Base-by-base conservation (phyloP, 2,888 invertebrate species). In the Cinara cedri region DNA sequence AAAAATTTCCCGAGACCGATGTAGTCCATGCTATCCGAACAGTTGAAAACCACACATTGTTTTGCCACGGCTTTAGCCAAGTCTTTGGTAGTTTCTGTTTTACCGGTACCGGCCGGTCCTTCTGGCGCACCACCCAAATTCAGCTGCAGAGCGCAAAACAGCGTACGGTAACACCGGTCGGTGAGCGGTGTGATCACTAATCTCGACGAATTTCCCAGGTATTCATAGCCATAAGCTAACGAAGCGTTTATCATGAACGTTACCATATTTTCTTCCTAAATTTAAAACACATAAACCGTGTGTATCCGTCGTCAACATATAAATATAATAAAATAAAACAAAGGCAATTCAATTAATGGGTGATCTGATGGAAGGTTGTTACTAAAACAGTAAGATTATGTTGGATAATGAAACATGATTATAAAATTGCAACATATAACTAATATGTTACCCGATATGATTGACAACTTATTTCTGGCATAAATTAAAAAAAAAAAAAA, bases 21-120 rank as follows among this genome's bases (percentile, higher is more conserved):
- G 85, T 94, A 97, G 85, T 97, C 96, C 63, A 97, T 88, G 2
- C 96, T 95, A 83, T 97, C 96, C 0, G 96, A 96, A 84, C 97
- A 97, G 87, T 97, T 97, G 87, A 98, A 97, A 0, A 97, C 96
- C 0, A 97, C 95, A 86, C 97, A 97, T 86, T 96, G 97, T 87
- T 97, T 97, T 13, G 96, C 97, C 0, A 97, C 93, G 0, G 95
- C 95, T 86, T 97, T 97, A 4, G 97, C 96, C 81, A 98, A 87
- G 88, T 98, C 97, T 86, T 97, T 97, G 82, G 93, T 92, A 0
- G 96, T 96, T 87, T 97, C 97, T 0, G 92, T 93, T 88, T 98
- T 98, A 65, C 97, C 97, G 0, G 96, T 93, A 42, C 93, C 93
- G 0, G 93, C 93, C 0, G 93, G 93, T 8, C 94, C 94, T 86